Base-by-base conservation (phyloP, 2,113 vertebrate species). In the Plotosus lineatus region DNA sequence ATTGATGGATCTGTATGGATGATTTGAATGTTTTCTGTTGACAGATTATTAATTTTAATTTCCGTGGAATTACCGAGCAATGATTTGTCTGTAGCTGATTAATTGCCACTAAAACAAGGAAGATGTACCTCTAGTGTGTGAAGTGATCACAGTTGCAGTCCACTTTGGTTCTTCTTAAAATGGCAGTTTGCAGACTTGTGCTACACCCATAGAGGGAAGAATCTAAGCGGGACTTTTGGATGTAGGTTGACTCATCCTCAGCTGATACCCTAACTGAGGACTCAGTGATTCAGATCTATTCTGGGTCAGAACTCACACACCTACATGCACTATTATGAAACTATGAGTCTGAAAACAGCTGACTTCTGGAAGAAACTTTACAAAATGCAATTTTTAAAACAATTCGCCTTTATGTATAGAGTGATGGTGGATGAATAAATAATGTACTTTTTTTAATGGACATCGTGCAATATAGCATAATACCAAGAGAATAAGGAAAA, bases 281-380 rank as follows among this genome's bases (percentile, higher is more conserved):
- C 42, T 81, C 61, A 83, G 81, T 81, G 78, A 83, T 78, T 65
- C 53, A 77, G 40, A 74, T 77, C 56, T 80, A 26, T 86, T 76
- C 73, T 56, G 83, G 60, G 73, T 82, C 60, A 77, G 48, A 78
- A 61, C 51, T 77, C n/a, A 71, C 38, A 75, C 82, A 77, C 72
- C 80, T 76, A 82, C 80, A 75, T 71, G 14, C 51, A 58, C 38
- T 6, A 10, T 65, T 75, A 63, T 40, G 71, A 76, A 66, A 71
- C 28, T 21, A 61, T 53, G 58, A 61, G 83, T n/a, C 82, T 66
- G 84, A 51, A 72, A 42, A 69, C 63, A n/a, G 36, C 14, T 33
- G 3, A 79, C 48, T 66, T 58, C 28, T n/a, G 38, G 50, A 60
- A 40, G 28, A 21, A 66, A 36, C 12, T 4, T 63, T 50, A 8